These are phyloP conservation scores for Vulpes lagopus DNA, from an alignment of 2,113 vertebrate genomes.

Conservation along the genomic window DNA sequence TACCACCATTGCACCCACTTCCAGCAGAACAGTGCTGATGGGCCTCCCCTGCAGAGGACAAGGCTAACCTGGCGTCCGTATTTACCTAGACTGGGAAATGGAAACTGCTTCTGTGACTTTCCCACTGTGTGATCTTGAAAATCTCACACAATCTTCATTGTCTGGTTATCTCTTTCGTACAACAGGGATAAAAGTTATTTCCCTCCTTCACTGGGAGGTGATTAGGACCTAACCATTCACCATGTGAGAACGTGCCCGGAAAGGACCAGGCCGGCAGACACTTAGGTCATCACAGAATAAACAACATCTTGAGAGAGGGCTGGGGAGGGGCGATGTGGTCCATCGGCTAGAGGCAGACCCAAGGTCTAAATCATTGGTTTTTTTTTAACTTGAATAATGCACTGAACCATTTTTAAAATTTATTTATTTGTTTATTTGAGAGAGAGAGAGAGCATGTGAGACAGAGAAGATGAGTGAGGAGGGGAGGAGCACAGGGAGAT, in stretches of 20 bases:
- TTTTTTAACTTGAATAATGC: neutral
- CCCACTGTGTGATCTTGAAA: neutral
- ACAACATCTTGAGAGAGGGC: neutral
- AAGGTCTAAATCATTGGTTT: neutral
- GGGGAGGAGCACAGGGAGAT: neutral
- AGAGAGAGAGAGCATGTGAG: neutral
- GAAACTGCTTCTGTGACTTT: neutral
- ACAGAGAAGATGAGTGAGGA: neutral
- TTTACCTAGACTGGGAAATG: neutral
- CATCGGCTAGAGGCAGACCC: neutral
- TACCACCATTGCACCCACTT: neutral
- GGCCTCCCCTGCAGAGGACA: neutral
- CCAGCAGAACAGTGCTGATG: neutral
- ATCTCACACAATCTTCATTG: neutral
- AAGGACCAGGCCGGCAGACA: neutral
- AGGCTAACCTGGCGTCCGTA: neutral
- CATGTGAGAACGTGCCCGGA: neutral
- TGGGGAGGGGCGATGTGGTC: accelerated
- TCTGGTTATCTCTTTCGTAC: neutral
- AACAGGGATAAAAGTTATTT: neutral
- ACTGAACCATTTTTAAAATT: neutral
- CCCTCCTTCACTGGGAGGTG: neutral
- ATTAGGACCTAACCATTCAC: neutral
- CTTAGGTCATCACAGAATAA: neutral
- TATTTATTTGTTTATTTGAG: neutral